These are phyloP conservation scores for Hyperoodon ampullatus DNA, from an alignment of 2,113 vertebrate species.

Conservation along the genomic window DNA sequence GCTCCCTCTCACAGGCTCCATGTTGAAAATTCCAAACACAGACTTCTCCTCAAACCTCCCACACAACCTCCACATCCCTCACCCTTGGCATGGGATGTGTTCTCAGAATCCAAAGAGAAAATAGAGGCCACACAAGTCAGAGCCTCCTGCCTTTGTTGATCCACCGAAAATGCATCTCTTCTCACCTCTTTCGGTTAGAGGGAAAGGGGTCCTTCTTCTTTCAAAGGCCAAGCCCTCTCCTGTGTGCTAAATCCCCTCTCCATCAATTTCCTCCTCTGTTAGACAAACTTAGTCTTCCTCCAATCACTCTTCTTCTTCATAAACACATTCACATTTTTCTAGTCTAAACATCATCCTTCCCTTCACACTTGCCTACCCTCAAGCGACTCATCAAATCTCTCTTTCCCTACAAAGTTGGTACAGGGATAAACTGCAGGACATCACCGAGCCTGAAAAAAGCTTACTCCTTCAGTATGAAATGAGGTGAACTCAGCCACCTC, in stretches of 20 bases:
- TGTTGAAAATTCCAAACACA: neutral
- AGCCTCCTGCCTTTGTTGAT: neutral
- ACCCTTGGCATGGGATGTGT: neutral
- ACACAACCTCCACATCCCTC: neutral
- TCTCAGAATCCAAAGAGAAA: slow-evolving; percentile 15
- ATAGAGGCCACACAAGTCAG: neutral
- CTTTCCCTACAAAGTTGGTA: neutral
- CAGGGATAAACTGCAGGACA: neutral
- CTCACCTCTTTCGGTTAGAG: neutral
- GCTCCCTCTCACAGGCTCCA: neutral
- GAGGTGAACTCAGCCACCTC: neutral
- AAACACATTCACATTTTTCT: neutral
- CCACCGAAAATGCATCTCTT: neutral
- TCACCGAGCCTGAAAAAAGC: neutral
- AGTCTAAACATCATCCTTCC: neutral
- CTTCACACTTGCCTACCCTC: neutral
- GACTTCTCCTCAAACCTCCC: neutral
- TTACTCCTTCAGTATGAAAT: neutral
- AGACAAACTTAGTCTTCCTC: neutral
- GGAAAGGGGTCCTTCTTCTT: neutral
- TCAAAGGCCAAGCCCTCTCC: neutral
- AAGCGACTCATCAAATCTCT: neutral
- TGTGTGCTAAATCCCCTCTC: neutral
- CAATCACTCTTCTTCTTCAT: neutral
- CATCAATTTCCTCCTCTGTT: neutral